Evolutionary conservation across 2,113 vertebrate genomes (phyloP).

Genomic region (Tachysurus fulvidraco): DNA sequence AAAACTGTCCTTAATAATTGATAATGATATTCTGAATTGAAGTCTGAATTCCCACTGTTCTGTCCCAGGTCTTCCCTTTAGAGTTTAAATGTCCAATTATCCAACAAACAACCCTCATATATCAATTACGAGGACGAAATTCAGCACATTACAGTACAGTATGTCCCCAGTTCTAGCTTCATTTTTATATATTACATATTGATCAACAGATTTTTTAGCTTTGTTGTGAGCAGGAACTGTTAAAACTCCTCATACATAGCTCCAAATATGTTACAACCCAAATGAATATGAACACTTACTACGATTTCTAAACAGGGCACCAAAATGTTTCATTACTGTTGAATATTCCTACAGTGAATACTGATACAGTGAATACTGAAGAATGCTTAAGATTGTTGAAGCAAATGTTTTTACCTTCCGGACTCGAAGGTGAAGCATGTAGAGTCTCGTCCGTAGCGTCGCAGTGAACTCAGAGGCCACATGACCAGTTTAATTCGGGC

Average conservation of each 20-base stretch:
- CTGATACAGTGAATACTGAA: too few relatives aligned
- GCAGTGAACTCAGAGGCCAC: conserved; percentile 96
- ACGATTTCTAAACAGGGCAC: not conserved
- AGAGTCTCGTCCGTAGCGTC: conserved; percentile 94
- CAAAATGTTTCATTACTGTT: not conserved
- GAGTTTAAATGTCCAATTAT: not conserved
- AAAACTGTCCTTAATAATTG: not conserved
- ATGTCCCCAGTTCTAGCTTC: not conserved
- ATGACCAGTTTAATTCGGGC: conserved; percentile 95
- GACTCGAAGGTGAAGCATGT: conserved; percentile 99
- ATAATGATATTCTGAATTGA: not conserved
- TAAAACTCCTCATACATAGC: not conserved
- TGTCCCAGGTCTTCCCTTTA: not conserved
- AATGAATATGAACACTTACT: not conserved
- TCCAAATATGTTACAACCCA: too few relatives aligned
- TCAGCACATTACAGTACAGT: not conserved
- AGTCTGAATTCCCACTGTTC: not conserved
- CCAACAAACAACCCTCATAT: not conserved
- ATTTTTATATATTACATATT: not conserved
- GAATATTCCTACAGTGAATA: not conserved
- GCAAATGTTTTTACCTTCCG: conserved; percentile 78
- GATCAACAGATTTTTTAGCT: not conserved
- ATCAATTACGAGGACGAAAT: not conserved
- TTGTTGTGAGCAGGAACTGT: not conserved
- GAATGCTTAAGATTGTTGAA: not conserved